Conservation (phyloP, 1,140 invertebrate species). For the Drosophila obscura region DNA sequence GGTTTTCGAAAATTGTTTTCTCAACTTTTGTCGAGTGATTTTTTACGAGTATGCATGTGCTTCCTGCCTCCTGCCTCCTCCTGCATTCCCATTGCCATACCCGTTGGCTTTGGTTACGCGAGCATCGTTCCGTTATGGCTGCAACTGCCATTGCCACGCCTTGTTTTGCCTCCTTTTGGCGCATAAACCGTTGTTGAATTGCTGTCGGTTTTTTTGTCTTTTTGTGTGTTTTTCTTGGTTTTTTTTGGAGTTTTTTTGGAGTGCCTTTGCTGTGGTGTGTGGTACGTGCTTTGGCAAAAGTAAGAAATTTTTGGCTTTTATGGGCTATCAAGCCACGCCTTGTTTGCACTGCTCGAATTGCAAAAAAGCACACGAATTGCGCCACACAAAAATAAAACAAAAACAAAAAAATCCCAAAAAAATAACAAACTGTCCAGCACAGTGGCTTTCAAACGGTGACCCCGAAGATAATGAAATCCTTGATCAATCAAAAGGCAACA, state of each 20-base stretch:
- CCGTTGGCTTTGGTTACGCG: slow-evolving; percentile 32
- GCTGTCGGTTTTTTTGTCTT: slow-evolving; percentile 12
- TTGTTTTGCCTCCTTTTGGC: slow-evolving; percentile 19
- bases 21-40: too few relatives aligned
- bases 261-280: neutral
- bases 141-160: slow-evolving; percentile 49
- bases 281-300: slow-evolving; percentile 42
- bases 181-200: slow-evolving; percentile 40
- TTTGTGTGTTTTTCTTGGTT: slow-evolving; percentile 16
- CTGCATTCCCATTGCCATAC: slow-evolving; percentile 23
- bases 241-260: slow-evolving; percentile 34
- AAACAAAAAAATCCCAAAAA: neutral
- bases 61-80: too few relatives aligned
- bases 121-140: slow-evolving; percentile 50
- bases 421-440: neutral
- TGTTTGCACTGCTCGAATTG: slow-evolving; percentile 33
- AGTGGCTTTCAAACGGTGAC: slow-evolving; percentile 11
- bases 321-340: slow-evolving; percentile 32
- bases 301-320: slow-evolving; percentile 21
- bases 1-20: too few relatives aligned
- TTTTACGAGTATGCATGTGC: too few relatives aligned
- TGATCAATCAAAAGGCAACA: slow-evolving; percentile 5
- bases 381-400: slow-evolving; percentile 1
- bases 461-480: neutral
- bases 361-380: slow-evolving; percentile 14